Conservation (phyloP, 2,113 vertebrate genomes). For the Leucosticte australis region DNA sequence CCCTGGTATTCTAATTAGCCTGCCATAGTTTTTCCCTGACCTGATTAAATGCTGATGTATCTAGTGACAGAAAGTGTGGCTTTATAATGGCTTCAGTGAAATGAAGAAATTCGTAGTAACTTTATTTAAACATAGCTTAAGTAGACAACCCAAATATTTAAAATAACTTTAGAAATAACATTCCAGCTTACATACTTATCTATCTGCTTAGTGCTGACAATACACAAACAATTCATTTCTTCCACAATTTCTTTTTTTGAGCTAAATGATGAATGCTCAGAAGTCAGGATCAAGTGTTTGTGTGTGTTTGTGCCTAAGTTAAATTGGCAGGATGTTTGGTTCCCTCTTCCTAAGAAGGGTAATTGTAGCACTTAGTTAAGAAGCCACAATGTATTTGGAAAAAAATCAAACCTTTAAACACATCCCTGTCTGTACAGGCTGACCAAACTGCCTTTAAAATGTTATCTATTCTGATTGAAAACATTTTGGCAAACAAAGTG, state of each 20-base stretch:
- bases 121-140: constrained; percentile 18
- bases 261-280: neutral
- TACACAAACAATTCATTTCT: neutral
- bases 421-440: neutral
- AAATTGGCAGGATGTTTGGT: neutral
- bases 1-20: neutral
- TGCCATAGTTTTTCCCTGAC: neutral
- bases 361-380: neutral
- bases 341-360: neutral
- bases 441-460: neutral
- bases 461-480: neutral
- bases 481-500: neutral
- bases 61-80: neutral
- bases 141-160: constrained; percentile 26
- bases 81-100: neutral
- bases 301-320: neutral
- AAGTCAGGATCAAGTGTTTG: neutral
- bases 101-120: neutral
- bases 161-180: neutral
- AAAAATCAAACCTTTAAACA: neutral
- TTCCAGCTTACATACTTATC: neutral
- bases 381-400: neutral
- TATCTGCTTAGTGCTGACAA: neutral
- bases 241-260: neutral
- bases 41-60: neutral